Percentiles rank a stretch among this genome's conserved stretches.
Conservation (phyloP, 2,113 vertebrate genomes). For the Lampris incognitus region DNA sequence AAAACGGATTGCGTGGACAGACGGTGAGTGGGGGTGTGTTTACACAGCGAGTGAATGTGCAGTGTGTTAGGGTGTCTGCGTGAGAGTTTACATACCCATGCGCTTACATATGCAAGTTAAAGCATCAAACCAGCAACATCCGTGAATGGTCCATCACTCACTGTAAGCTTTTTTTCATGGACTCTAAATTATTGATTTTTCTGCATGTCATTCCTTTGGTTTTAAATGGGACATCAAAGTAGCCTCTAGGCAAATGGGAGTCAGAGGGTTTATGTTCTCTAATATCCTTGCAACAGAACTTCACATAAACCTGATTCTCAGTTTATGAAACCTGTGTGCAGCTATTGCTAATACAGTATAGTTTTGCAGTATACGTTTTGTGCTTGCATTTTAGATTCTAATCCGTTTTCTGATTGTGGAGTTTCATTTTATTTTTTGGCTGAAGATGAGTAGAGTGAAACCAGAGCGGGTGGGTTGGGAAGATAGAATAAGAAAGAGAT, state of each 20-base stretch:
- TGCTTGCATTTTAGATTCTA: neutral
- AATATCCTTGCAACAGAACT: neutral
- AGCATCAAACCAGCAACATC: conserved; percentile 34
- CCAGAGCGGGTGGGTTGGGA: neutral
- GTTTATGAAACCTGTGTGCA: neutral
- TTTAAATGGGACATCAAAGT: conserved; percentile 52
- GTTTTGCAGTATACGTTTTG: neutral
- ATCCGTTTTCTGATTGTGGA: too few species aligned
- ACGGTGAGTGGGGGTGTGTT: neutral
- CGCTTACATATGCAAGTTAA: conserved; percentile 12
- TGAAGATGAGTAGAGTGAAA: neutral
- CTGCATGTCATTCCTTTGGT: conserved; percentile 49
- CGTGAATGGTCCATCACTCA: conserved; percentile 61
- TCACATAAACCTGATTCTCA: neutral
- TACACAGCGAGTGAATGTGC: neutral
- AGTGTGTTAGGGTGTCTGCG: conserved; percentile 11
- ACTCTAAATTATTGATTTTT: conserved; percentile 56
- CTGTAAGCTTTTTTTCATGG: conserved; percentile 58
- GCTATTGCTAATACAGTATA: neutral
- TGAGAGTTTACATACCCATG: conserved; percentile 10
- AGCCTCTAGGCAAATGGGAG: neutral
- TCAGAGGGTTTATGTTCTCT: neutral
- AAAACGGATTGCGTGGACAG: neutral
- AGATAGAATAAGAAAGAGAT: neutral
- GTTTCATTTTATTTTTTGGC: neutral